Percentiles rank a stretch among this genome's conserved stretches.
These are phyloP conservation scores for Hippocampus mohnikei DNA, from an alignment of 2,113 vertebrate species.

Conservation along the genomic window DNA sequence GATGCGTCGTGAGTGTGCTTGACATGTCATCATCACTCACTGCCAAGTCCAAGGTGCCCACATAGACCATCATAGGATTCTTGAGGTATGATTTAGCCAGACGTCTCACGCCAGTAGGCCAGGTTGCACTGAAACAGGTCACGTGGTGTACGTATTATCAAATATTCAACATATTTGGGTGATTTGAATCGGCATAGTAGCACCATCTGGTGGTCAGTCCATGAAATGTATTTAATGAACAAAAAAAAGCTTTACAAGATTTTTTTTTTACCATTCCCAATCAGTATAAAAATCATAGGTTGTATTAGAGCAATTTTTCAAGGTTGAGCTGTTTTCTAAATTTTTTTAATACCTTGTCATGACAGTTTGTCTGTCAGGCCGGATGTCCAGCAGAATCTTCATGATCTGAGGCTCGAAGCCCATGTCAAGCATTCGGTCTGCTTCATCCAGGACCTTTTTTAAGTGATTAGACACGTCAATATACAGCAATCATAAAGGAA, in stretches of 20 bases:
- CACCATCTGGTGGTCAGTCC: not conserved
- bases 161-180: not conserved
- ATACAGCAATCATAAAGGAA: not conserved
- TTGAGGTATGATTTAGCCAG: conserved; percentile 89
- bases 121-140: conserved; percentile 82
- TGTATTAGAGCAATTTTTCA: too few species aligned
- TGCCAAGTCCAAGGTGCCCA: conserved; percentile 90
- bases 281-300: too few species aligned
- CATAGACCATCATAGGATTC: conserved; percentile 92
- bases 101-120: conserved; percentile 87
- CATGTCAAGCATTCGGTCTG: conserved; percentile 97
- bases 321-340: too few species aligned
- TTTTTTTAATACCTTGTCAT: conserved; percentile 85
- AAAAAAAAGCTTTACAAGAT: not conserved
- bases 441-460: conserved; percentile 91
- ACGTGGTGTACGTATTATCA: not conserved
- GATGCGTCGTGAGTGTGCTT: not conserved
- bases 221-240: not conserved
- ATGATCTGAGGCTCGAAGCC: conserved; percentile 97
- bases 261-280: too few species aligned
- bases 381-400: conserved; percentile 95
- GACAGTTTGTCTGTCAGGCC: conserved; percentile 90
- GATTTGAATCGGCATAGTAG: not conserved
- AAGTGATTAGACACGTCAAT: not conserved
- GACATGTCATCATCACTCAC: conserved; percentile 70